These are phyloP conservation scores for Oreohelix idahoensis DNA, from an alignment of 1,140 invertebrate species.

Conservation along the genomic window DNA sequence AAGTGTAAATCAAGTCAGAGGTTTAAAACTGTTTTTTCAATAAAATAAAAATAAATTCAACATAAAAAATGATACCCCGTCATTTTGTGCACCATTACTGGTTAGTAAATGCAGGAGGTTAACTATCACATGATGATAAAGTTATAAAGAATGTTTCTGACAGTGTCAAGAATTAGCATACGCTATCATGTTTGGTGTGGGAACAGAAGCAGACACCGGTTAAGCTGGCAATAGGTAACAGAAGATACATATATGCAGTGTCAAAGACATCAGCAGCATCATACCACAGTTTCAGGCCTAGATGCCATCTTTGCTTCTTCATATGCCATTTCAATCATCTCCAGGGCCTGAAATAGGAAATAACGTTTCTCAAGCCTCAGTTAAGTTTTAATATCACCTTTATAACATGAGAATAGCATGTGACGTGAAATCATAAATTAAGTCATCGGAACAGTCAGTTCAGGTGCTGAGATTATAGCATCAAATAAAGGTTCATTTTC, in stretches of 20 bases:
- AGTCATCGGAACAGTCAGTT: no score
- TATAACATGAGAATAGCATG: no score
- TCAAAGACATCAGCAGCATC: constrained; percentile 7
- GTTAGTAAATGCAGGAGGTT: no score
- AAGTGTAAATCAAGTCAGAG: not conserved
- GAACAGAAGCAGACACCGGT: not conserved
- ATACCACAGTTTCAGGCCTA: constrained; percentile 77
- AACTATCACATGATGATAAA: not conserved
- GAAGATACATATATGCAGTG: not conserved
- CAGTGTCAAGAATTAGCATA: not conserved
- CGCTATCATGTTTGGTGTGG: not conserved
- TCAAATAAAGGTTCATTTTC: no score
- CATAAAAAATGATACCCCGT: not conserved
- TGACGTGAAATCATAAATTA: no score
- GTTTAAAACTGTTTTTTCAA: not conserved
- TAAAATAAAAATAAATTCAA: not conserved
- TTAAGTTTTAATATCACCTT: no score
- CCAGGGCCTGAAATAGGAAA: constrained; percentile 88
- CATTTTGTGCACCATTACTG: not conserved
- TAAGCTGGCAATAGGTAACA: not conserved
- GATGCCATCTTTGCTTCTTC: constrained; percentile 82
- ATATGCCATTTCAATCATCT: constrained; percentile 94
- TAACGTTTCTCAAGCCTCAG: no score
- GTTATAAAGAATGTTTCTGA: not conserved
- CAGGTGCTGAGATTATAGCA: no score